Evolutionary conservation across 2,113 vertebrate species (phyloP), one percentile per base, ranked within the genome.

Genomic region (Cygnus buccinator): DNA sequence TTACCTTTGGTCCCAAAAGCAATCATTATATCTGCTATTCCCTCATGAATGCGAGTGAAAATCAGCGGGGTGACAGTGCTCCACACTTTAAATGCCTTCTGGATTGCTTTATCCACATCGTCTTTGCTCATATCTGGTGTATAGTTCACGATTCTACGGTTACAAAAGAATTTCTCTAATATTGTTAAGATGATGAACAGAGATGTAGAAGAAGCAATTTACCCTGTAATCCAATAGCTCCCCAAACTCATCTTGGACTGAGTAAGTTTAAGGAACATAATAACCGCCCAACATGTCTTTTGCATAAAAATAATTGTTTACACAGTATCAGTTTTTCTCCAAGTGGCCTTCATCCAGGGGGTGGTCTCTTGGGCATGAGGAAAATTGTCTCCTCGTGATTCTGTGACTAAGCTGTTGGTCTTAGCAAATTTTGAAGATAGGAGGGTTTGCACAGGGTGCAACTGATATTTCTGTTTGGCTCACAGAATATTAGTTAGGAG

Each of bases 1-100:
- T 93, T 98, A 98, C 98, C 98, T 98, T 89, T 77, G 26, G 95
- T 97, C 72, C 89, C 97, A 76, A 98, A 98, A 73, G 97, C 97
- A 88, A 98, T 97, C 97, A 97, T 98, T 85, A 98, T 97, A 55
- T 98, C 98, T 50, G 98, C 98, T 59, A 83, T 83, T n/a, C 96
- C 98, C 65, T 90, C 94, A 73, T 82, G 95, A 76, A 98, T 91
- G 52, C 61, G 93, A 65, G 71, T 97, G 95, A 98, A 98, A 39
- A 39, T 95, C 63, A 98, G 85, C 0, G 98, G 98, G 3, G 97
- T 98, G 28, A 98, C 98, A 75, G 89, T 44, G 83, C 98, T 98
- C 98, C 98, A 98, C 9, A 98, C 70, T 73, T 97, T 66, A 18
- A 98, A 84, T 2, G 98, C 98, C 46, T 96, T 97, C 88, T 95